Percentiles rank a stretch among this genome's conserved stretches.
phyloP scores from a whole-genome alignment of 2,888 invertebrate genomes.

The Morpho deidamia region DNA sequence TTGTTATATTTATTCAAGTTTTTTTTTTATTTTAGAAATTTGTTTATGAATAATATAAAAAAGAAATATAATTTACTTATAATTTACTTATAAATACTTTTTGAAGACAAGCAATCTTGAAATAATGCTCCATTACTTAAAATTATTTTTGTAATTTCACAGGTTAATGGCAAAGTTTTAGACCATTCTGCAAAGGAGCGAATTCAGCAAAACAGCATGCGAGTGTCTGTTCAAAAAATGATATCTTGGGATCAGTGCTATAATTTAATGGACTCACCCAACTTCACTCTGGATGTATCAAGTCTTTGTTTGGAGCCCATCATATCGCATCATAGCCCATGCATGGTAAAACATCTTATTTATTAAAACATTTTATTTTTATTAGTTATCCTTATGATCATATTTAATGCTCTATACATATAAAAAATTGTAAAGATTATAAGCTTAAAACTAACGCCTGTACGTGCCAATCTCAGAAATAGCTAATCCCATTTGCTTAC shows the following conservation, averaged over 20 bases:
- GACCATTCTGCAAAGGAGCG: conserved; percentile 50
- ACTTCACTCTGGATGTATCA: conserved; percentile 36
- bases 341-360: conserved; percentile 43
- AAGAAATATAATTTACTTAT: too few species aligned
- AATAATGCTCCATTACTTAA: too few species aligned
- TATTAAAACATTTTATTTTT: too few species aligned
- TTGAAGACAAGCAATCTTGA: not conserved
- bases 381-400: not conserved
- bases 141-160: not conserved
- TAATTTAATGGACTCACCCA: conserved; percentile 26
- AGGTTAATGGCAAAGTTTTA: conserved; percentile 46
- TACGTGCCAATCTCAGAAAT: too few species aligned
- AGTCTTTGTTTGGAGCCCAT: conserved; percentile 52
- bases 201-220: conserved; percentile 44
- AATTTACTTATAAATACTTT: too few species aligned
- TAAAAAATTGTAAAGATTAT: too few species aligned
- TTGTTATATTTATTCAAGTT: too few species aligned
- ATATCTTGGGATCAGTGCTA: conserved; percentile 42
- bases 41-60: too few species aligned
- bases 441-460: too few species aligned
- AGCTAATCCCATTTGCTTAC: too few species aligned
- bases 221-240: conserved; percentile 52
- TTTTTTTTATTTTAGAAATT: too few species aligned
- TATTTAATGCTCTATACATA: not conserved
- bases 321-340: conserved; percentile 44